Evolutionary conservation across 2,113 vertebrate genomes (phyloP), one percentile per base, ranked within the genome.

Genomic region (Puffinus mauretanicus): DNA sequence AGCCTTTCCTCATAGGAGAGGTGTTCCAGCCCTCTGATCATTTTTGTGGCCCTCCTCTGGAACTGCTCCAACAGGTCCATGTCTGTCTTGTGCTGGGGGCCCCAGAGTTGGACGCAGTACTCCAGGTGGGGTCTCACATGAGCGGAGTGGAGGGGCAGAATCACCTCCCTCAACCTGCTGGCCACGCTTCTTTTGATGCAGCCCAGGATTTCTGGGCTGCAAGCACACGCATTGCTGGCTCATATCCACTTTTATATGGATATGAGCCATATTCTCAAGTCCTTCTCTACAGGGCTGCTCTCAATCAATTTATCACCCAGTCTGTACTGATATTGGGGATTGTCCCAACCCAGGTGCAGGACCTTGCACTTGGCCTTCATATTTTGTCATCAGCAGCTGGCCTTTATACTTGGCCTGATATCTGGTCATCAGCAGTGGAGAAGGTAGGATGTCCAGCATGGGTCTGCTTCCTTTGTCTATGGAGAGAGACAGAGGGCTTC

Each of bases 61-160:
- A 71, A 7, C 3, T 0, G 0, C 5, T 61, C 30, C 5, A 61
- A 14, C 36, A 42, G 30, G 24, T 76, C 29, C 29, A 47, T 19
- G 18, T 49, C 21, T 29, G 7, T 30, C 49, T 38, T 47, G n/a
- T 47, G 16, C 19, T 71, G 49, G 6, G 29, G 32, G 2, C 12
- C 18, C 11, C 29, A 29, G n/a, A 57, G 34, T 14, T 66, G 13
- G 7, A 55, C 0, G 11, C 18, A 12, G 14, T 4, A 24, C 27
- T 62, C 7, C 27, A 47, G 17, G 19, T 34, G 6, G 14, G 15
- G 24, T 88, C 27, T 38, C 40, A 54, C 18, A 2, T 46, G 34
- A 46, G 75, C 7, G 1, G 47, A 70, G 9, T 8, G 21, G 38
- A 46, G 11, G 22, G 18, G 5, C 6, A 5, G 34, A 38, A 46